Conservation (phyloP, 1,140 invertebrate genomes). For the Atta texana region DNA sequence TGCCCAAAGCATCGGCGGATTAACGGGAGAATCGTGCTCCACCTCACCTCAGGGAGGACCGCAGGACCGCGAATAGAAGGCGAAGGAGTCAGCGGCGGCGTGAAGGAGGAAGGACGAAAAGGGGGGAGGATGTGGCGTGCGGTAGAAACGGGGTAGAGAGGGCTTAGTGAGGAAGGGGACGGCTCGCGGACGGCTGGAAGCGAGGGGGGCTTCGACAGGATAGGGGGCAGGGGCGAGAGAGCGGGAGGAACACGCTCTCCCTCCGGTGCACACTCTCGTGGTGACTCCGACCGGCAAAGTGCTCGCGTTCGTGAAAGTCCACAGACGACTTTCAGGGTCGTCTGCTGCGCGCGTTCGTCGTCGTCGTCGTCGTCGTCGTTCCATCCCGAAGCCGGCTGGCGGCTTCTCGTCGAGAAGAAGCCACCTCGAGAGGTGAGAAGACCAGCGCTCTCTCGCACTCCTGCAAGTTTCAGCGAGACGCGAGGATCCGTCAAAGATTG, state of each 20-base stretch:
- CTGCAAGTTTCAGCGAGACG: conserved; percentile 24
- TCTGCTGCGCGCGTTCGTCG: conserved; percentile 74
- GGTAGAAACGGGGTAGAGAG: conserved; percentile 21
- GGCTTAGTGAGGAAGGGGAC: conserved; percentile 40
- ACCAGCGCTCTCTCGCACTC: conserved; percentile 29
- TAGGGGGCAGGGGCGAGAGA: conserved; percentile 18
- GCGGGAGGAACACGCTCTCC: conserved; percentile 72
- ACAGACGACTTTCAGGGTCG: conserved; percentile 84
- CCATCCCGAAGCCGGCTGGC: conserved; percentile 71
- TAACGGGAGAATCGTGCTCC: conserved; percentile 48
- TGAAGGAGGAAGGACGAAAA: conserved; percentile 44
- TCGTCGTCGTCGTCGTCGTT: conserved; percentile 58
- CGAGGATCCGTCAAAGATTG: conserved; percentile 25
- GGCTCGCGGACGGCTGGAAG: conserved; percentile 29
- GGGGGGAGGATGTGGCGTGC: conserved; percentile 37
- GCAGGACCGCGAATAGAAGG: conserved; percentile 66
- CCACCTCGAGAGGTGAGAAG: conserved; percentile 58
- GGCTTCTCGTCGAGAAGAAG: conserved; percentile 63
- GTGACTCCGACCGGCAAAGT: conserved; percentile 78
- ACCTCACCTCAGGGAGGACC: conserved; percentile 69
- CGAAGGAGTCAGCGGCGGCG: conserved; percentile 19
- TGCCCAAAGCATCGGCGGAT: conserved; percentile 24
- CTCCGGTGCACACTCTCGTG: conserved; percentile 75
- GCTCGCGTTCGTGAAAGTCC: conserved; percentile 84
- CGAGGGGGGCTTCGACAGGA: conserved; percentile 7